These are phyloP conservation scores for Cherax quadricarinatus DNA, from an alignment of 1,140 invertebrate species.

Conservation along the genomic window DNA sequence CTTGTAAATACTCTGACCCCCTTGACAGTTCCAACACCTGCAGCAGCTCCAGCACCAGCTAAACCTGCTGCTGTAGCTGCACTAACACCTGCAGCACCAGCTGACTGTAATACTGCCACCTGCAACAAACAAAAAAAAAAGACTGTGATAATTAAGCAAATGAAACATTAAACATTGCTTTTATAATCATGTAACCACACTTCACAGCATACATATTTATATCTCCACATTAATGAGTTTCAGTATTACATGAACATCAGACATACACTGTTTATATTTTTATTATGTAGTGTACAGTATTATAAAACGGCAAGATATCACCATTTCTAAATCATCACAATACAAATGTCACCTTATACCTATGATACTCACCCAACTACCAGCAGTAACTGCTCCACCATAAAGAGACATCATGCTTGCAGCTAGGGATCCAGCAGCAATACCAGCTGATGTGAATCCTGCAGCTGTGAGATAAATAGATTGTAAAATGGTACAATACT, in stretches of 20 bases:
- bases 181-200: no score
- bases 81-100: conserved; percentile 17
- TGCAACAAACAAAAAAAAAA: neutral
- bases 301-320: no score
- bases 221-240: no score
- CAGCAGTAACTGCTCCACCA: conserved; percentile 33
- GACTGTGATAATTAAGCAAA: no score
- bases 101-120: conserved; percentile 20
- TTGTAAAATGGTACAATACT: neutral
- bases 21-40: neutral
- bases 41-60: neutral
- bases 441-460: conserved; percentile 20
- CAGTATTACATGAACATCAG: no score
- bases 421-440: conserved; percentile 6
- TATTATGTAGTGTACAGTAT: no score
- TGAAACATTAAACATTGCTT: no score
- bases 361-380: neutral
- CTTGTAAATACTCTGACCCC: neutral
- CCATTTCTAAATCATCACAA: neutral
- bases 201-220: no score
- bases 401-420: conserved; percentile 25
- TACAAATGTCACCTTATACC: neutral
- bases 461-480: neutral
- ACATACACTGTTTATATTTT: no score
- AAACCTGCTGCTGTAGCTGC: neutral